phyloP scores from a whole-genome alignment of 2,113 vertebrate species.

The Xenopus tropicalis region DNA sequence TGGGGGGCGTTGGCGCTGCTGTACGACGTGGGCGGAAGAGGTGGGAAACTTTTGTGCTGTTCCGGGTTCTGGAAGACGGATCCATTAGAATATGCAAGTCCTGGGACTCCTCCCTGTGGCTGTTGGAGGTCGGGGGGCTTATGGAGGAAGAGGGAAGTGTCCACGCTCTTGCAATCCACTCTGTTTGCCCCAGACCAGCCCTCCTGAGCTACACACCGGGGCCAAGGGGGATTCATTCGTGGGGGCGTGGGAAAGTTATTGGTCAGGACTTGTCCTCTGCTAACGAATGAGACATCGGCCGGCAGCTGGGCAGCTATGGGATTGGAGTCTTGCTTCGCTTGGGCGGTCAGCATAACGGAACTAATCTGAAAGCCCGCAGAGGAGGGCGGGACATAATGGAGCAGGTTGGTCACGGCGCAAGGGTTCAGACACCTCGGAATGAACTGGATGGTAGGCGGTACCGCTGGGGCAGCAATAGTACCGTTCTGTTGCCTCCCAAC shows the following conservation, averaged over 20 bases:
- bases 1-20: slow-evolving; percentile 57
- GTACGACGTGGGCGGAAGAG: slow-evolving; percentile 1
- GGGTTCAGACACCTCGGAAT: slow-evolving; percentile 38
- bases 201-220: slow-evolving; percentile 13
- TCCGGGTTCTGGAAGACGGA: not conserved
- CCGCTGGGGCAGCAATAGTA: not conserved
- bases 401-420: slow-evolving; percentile 42
- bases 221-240: slow-evolving; percentile 27
- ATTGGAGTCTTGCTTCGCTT: slow-evolving; percentile 9
- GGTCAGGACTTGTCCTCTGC: slow-evolving; percentile 29
- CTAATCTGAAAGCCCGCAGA: slow-evolving; percentile 29
- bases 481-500: slow-evolving; percentile 11
- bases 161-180: slow-evolving; percentile 8
- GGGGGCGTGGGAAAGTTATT: slow-evolving; percentile 12
- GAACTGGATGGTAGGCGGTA: slow-evolving; percentile 24
- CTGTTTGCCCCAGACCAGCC: slow-evolving; percentile 34
- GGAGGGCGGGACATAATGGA: slow-evolving; percentile 44
- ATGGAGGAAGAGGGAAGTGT: slow-evolving; percentile 22
- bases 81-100: not conserved
- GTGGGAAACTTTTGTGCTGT: not conserved
- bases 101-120: not conserved
- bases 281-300: slow-evolving; percentile 27
- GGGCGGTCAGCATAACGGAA: slow-evolving; percentile 23
- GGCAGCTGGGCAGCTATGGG: slow-evolving; percentile 2
- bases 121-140: not conserved